Evolutionary conservation across 2,888 invertebrate species (phyloP).

Genomic region (Ariolimax columbianus): DNA sequence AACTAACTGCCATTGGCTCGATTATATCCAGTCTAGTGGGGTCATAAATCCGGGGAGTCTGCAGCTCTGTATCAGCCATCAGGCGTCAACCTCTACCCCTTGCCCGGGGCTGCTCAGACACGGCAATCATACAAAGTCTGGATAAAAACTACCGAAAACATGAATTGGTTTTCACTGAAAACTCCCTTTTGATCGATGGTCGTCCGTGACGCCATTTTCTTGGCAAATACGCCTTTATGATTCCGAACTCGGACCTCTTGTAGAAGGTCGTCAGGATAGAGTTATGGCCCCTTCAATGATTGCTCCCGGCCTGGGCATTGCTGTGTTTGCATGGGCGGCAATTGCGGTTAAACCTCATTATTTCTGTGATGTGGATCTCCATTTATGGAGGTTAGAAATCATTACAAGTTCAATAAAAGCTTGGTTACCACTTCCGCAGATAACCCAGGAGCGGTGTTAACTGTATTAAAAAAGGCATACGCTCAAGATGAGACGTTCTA

Average conservation of each 20-base stretch:
- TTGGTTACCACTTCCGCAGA: constrained; percentile 34
- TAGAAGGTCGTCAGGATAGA: constrained; percentile 7
- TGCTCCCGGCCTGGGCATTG: neutral
- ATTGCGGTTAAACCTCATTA: constrained; percentile 39
- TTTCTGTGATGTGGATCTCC: constrained; percentile 32
- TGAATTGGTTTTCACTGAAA: constrained; percentile 56
- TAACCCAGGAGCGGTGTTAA: neutral
- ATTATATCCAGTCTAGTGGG: neutral
- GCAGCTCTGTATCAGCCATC: constrained; percentile 24
- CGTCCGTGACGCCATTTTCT: constrained; percentile 44
- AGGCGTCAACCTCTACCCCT: constrained; percentile 18
- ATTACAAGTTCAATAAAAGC: constrained; percentile 44
- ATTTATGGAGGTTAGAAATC: constrained; percentile 37
- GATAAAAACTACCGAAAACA: constrained; percentile 54
- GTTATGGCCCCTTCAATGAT: constrained; percentile 43
- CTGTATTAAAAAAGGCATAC: constrained; percentile 8
- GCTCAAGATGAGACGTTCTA: neutral
- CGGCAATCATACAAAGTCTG: constrained; percentile 47
- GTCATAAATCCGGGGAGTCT: constrained; percentile 5
- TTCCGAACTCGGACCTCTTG: constrained; percentile 38
- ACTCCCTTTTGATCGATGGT: constrained; percentile 49
- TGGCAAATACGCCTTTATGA: constrained; percentile 45
- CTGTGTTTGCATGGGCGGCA: constrained; percentile 25
- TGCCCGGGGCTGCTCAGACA: constrained; percentile 43
- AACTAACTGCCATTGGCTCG: neutral